Base-by-base conservation (phyloP, 2,113 vertebrate genomes). In the Periophthalmus modestus region DNA sequence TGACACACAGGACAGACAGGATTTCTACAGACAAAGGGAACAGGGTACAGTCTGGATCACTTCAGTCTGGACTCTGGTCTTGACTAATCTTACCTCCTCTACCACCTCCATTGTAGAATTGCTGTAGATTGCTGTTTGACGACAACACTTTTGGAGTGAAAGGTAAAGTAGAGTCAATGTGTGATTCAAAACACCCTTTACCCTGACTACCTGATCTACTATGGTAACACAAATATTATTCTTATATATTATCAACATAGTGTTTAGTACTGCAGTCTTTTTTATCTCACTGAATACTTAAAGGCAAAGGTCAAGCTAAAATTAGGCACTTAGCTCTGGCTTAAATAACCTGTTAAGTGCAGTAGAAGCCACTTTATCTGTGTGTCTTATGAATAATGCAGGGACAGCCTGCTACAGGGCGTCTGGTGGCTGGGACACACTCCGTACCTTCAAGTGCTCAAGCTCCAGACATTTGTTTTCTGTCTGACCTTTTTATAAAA, bases 101-200 rank as follows among this genome's bases (percentile, higher is more conserved):
- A 93, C 93, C 93, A 88, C 92, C 93, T 84, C 94, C 94, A 92
- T 95, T 95, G 94, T 94, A 94, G 93, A 95, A 94, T 55, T 93
- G 94, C 78, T 93, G 94, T 85, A 93, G 93, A 89, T 91, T 90
- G 91, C 86, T 92, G 93, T 94, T 94, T 90, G 93, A 89, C 91
- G 75, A 92, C 92, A 95, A 91, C 88, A 95, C 94, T 95, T 94
- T 92, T 88, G 87, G 80, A 58, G 78, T 79, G 55, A 83, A 67
- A 80, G 91, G 89, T 90, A 93, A 90, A 93, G 91, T 89, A 84
- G 28, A 89, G 74, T 89, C 88, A 82, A 91, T 75, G 76, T 78
- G 74, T 58, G 83, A 89, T 94, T 93, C 57, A 94, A 93, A 82
- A 91, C 70, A 87, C 69, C 74, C 21, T 75, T 73, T 61, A 65